Percentiles rank a stretch among this genome's conserved stretches.
Evolutionary conservation across 2,797 vertebrate genomes (phyloP).

Genomic region (Emydoidea blandingii): DNA sequence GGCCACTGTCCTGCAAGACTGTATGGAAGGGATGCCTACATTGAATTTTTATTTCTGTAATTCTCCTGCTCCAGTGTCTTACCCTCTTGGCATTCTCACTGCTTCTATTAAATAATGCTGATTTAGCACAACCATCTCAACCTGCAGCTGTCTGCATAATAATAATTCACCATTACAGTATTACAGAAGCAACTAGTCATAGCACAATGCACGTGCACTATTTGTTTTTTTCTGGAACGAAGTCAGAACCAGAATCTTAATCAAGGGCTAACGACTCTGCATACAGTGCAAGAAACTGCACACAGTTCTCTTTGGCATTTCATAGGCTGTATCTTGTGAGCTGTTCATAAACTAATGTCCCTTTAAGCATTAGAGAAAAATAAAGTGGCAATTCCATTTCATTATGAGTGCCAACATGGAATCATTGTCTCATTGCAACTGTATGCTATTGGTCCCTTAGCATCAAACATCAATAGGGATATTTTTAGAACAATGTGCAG

Average conservation of each 20-base stretch:
- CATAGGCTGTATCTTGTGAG: not conserved
- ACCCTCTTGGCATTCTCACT: conserved; percentile 39
- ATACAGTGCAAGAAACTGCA: not conserved
- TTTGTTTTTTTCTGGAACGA: not conserved
- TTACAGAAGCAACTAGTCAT: conserved; percentile 20
- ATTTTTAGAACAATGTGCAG: conserved; percentile 59
- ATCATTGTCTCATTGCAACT: conserved; percentile 17
- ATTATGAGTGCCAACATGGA: conserved; percentile 10
- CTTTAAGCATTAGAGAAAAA: not conserved
- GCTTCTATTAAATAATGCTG: conserved; percentile 42
- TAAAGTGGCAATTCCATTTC: conserved; percentile 19
- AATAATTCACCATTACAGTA: conserved; percentile 14
- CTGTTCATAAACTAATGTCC: not conserved
- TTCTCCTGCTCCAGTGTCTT: not conserved
- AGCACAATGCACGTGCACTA: conserved; percentile 11
- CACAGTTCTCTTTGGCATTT: not conserved
- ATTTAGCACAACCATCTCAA: conserved; percentile 55
- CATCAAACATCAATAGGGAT: conserved; percentile 12
- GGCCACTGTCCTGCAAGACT: not conserved
- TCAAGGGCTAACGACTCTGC: not conserved
- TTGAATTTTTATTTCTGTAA: not conserved
- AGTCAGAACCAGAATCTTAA: not conserved
- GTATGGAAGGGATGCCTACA: fast-evolving
- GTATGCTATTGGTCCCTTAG: conserved; percentile 18
- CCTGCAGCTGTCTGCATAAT: conserved; percentile 39